Percentiles rank a stretch among this genome's conserved stretches.
phyloP scores from a whole-genome alignment of 2,888 invertebrate species.

The Drosophila suboccidentalis region DNA sequence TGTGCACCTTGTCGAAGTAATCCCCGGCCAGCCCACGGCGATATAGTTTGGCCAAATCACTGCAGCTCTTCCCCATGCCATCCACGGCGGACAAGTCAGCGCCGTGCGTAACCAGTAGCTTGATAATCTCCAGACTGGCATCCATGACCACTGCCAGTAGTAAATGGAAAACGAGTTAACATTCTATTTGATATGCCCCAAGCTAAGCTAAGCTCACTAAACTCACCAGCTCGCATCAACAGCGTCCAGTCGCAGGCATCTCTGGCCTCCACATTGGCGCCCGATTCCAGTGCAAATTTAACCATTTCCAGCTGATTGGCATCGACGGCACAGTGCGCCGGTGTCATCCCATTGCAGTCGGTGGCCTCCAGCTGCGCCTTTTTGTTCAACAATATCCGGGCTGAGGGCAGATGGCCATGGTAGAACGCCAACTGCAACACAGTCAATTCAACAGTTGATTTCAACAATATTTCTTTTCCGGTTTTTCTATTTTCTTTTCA shows the following conservation, averaged over 20 bases:
- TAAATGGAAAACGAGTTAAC: slow-evolving; percentile 3
- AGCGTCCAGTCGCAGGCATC: slow-evolving; percentile 84
- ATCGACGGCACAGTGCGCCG: slow-evolving; percentile 84
- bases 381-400: slow-evolving; percentile 84
- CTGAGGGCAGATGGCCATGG: slow-evolving; percentile 83
- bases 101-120: slow-evolving; percentile 80
- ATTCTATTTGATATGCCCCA: neutral
- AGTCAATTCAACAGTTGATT: neutral
- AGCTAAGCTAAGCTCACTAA: slow-evolving; percentile 3
- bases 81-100: slow-evolving; percentile 77
- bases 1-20: slow-evolving; percentile 77
- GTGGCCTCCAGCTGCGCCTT: slow-evolving; percentile 83
- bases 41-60: slow-evolving; percentile 81
- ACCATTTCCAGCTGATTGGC: slow-evolving; percentile 83
- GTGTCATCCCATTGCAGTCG: slow-evolving; percentile 84
- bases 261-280: slow-evolving; percentile 81
- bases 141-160: slow-evolving; percentile 80
- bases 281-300: slow-evolving; percentile 84
- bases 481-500: neutral
- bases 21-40: slow-evolving; percentile 66
- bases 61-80: slow-evolving; percentile 74
- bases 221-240: slow-evolving; percentile 84
- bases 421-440: slow-evolving; percentile 82
- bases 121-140: slow-evolving; percentile 79
- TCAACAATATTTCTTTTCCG: neutral